Evolutionary conservation across 2,113 vertebrate species (phyloP).

Genomic region (Brachionichthys hirsutus): DNA sequence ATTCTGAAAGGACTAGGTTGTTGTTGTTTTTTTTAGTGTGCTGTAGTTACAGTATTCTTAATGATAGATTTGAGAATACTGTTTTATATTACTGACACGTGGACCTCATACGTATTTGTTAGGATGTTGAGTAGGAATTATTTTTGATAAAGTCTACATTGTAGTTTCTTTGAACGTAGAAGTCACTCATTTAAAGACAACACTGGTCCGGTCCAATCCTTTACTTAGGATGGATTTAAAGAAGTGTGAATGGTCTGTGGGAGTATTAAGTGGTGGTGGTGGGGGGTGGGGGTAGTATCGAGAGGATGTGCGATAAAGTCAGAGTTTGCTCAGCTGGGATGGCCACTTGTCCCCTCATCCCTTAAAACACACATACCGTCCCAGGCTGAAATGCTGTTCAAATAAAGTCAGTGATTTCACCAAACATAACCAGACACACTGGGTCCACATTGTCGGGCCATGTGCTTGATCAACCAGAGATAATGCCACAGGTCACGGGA

Average conservation of each 20-base stretch:
- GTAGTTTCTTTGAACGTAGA: neutral
- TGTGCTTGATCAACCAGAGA: constrained; percentile 40
- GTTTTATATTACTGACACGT: neutral
- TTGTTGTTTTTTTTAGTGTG: no score
- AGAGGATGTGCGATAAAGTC: constrained; percentile 76
- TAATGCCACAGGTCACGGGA: constrained; percentile 27
- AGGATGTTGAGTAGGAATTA: neutral
- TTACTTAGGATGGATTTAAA: constrained; percentile 1
- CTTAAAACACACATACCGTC: constrained; percentile 34
- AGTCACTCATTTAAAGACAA: constrained; percentile 36
- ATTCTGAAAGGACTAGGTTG: no score
- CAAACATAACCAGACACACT: constrained; percentile 51
- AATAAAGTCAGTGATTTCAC: constrained; percentile 68
- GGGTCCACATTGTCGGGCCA: constrained; percentile 28
- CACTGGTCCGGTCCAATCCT: no score
- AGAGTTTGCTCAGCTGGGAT: constrained; percentile 77
- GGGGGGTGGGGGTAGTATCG: constrained; percentile 42
- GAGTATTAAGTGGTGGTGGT: constrained; percentile 48
- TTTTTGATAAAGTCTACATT: neutral
- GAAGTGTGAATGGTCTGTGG: constrained; percentile 16
- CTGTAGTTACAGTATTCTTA: no score
- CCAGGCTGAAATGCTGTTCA: constrained; percentile 55
- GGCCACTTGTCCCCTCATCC: constrained; percentile 9
- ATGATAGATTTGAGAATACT: no score
- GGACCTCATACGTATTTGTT: neutral